A percentile compares a stretch with the other conserved stretches of the same genome.
Evolutionary conservation across 1,140 invertebrate species (phyloP).

Genomic region (Manduca sexta): DNA sequence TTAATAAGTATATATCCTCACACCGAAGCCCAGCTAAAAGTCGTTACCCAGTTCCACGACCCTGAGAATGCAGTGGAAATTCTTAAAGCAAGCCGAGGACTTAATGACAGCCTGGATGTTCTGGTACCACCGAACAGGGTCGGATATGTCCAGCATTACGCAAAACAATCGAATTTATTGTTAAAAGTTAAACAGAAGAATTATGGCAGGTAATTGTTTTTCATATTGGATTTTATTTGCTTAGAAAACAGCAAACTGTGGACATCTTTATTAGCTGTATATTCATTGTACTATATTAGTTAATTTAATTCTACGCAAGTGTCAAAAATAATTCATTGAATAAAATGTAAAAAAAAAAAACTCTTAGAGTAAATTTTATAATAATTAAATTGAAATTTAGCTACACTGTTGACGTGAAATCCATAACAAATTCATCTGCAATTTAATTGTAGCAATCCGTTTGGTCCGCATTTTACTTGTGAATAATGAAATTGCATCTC

Average conservation of each 20-base stretch:
- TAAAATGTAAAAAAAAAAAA: too few relatives aligned
- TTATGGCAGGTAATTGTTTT: constrained; percentile 45
- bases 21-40: constrained; percentile 28
- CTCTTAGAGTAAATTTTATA: too few relatives aligned
- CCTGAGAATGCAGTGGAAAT: constrained; percentile 33
- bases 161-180: constrained; percentile 21
- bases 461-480: too few relatives aligned
- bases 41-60: constrained; percentile 23
- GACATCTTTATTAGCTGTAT: too few relatives aligned
- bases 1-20: constrained; percentile 39
- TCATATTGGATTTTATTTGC: too few relatives aligned
- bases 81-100: constrained; percentile 42
- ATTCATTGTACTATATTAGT: too few relatives aligned
- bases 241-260: too few relatives aligned
- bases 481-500: not conserved
- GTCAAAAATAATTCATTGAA: too few relatives aligned
- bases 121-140: constrained; percentile 34
- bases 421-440: too few relatives aligned
- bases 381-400: too few relatives aligned
- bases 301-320: too few relatives aligned
- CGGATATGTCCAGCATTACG: constrained; percentile 23
- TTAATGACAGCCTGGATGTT: constrained; percentile 54
- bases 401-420: too few relatives aligned
- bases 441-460: not conserved
- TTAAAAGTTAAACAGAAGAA: constrained; percentile 35